Evolutionary conservation across 1,140 invertebrate genomes (phyloP).

Genomic region (Meloidogyne floridensis): DNA sequence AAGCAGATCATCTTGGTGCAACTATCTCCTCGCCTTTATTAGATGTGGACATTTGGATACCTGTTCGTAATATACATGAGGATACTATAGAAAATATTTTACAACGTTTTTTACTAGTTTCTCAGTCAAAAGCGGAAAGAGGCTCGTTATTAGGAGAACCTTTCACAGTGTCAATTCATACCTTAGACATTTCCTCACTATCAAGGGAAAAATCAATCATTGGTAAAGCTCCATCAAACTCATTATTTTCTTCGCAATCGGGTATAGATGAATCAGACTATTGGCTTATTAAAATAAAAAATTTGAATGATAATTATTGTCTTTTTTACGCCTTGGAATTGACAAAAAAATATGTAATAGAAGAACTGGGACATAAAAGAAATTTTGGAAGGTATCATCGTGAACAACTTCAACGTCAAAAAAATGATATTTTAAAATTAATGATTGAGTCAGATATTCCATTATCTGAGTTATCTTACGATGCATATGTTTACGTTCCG

Average conservation of each 20-base stretch:
- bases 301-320: not conserved
- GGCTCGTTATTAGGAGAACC: not conserved
- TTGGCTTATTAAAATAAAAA: not conserved
- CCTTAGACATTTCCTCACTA: not conserved
- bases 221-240: too few relatives aligned
- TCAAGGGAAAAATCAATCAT: too few relatives aligned
- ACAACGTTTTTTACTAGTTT: not conserved
- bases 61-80: not conserved
- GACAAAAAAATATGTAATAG: too few relatives aligned
- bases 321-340: too few relatives aligned
- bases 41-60: slow-evolving; percentile 4
- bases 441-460: too few relatives aligned
- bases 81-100: not conserved
- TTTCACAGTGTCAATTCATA: not conserved
- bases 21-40: not conserved
- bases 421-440: too few relatives aligned
- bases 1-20: not conserved
- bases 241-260: too few relatives aligned
- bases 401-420: too few relatives aligned
- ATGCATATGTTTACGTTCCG: too few relatives aligned
- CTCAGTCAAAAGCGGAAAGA: slow-evolving; percentile 1
- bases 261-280: too few relatives aligned
- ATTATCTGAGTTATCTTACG: too few relatives aligned
- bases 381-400: not conserved
- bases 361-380: not conserved